Evolutionary conservation across 2,888 invertebrate species (phyloP), one percentile per base, ranked within the genome.

Genomic region (Amiota minor): DNA sequence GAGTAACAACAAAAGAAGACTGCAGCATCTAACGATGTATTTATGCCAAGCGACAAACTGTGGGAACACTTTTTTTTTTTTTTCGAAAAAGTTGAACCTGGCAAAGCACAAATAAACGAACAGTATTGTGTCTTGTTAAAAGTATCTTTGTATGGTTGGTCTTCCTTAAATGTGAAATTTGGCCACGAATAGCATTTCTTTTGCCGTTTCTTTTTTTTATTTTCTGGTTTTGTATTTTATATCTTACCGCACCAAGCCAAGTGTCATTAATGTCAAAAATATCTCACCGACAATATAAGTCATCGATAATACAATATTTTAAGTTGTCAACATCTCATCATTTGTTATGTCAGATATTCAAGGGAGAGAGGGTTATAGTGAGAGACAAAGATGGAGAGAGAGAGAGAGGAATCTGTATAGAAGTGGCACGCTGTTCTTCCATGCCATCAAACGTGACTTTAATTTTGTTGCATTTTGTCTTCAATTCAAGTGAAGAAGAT

Each of bases 11-110:
- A 65, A 65, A n/a, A 49, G 49, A 35, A 35, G 35, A 35, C 35
- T 35, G 6, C 67, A 53, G 65, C 72, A 76, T 75, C 80, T 83
- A 84, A 83, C 83, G 84, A 83, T 74, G 83, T 83, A 84, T 83
- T 83, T 83, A 83, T 83, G 83, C 83, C 83, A 81, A 83, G 77
- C 84, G 83, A 83, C 83, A 83, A 83, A 83, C 83, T 83, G 83
- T 83, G 83, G 83, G 83, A 83, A 83, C 83, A 83, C 82, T 82
- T 68, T 68, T 68, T 50, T 35, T 68, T 50, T 35, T 35, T 35
- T 35, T 8, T 35, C 35, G 2, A 4, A 35, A 2, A 35, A 35
- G 35, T 35, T 35, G 35, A 35, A 35, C 35, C 35, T 35, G 35
- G 35, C 35, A 35, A 35, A 35, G 35, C 35, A 35, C 35, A 35